Evolutionary conservation across 1,140 invertebrate genomes (phyloP), one percentile per base, ranked within the genome.

Genomic region (Sinella curviseta): DNA sequence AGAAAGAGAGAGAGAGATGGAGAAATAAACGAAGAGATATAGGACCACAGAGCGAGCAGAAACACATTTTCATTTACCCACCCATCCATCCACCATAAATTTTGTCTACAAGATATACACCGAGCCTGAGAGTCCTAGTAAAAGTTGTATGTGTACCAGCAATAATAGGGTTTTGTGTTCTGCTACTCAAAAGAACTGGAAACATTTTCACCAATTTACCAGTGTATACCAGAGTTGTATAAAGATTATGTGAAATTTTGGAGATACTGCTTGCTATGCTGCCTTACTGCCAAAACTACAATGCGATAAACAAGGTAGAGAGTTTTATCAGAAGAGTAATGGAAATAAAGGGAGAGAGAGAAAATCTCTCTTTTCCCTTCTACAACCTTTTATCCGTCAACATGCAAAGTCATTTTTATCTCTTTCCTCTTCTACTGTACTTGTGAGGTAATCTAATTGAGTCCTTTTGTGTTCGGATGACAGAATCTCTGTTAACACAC

Each of bases 391-490:
- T 20, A 48, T 48, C 39, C 39, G 20, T 48, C 39, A 48, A 60
- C 12, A 60, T 14, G 24, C 57, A 60, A 70, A 70, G 65, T 70
- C 2, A 33, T 70, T 4, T 26, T 12, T 70, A 70, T 70, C 65
- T 33, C 65, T 33, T 33, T 70, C 31, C 24, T 30, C 26, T 70
- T 48, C 39, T 8, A 48, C 39, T 48, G 8, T 48, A 48, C 57
- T 60, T 17, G 65, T 70, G 65, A 70, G 65, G 65, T 70, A 70
- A 70, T 70, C 65, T 70, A 70, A 70, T 70, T 70, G 65, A 70
- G 65, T 70, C 65, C 65, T 70, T 70, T 70, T 70, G 57, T 65
- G 65, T 70, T 70, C 65, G 65, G 65, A 70, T 70, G 65, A 70
- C 65, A 70, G 65, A 30, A 14, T 70, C 65, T 70, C 65, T 12